Evolutionary conservation across 2,113 vertebrate species (phyloP).

Genomic region (Lethenteron reissneri): DNA sequence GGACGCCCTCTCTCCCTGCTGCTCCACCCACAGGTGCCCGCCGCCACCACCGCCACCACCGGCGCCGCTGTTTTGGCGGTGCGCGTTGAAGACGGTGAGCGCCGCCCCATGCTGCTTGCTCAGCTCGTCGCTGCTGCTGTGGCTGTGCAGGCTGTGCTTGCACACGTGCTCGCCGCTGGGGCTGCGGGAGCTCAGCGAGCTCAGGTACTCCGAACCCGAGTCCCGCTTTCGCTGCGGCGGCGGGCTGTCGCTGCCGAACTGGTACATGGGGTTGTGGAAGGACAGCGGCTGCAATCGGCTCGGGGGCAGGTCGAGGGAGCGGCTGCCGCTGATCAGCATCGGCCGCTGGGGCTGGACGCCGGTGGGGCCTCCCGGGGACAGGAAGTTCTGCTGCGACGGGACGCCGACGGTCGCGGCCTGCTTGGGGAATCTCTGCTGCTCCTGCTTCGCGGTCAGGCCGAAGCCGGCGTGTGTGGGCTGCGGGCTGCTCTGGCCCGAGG

Average conservation of each 20-base stretch:
- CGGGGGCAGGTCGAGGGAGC: constrained; percentile 1
- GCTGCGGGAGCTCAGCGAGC: constrained; percentile 58
- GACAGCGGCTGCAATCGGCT: constrained; percentile 44
- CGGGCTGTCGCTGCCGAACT: constrained; percentile 42
- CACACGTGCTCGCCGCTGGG: constrained; percentile 56
- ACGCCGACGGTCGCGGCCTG: not conserved
- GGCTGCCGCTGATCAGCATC: constrained; percentile 2
- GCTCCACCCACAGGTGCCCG: no score
- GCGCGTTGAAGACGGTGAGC: no score
- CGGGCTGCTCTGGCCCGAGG: constrained; percentile 43
- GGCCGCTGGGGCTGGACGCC: not conserved
- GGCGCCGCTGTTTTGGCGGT: no score
- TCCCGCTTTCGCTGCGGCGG: constrained; percentile 28
- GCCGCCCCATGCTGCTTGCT: not conserved
- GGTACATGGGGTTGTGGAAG: constrained; percentile 87
- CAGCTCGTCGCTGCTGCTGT: constrained; percentile 50
- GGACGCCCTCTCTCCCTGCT: no score
- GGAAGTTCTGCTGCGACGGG: not conserved
- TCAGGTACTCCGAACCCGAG: constrained; percentile 77
- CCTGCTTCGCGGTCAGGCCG: not conserved
- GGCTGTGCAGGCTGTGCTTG: constrained; percentile 56
- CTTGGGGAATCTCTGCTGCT: no score
- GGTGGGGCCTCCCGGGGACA: not conserved
- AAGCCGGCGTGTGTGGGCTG: not conserved
- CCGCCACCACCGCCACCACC: no score